A percentile compares a stretch with the other conserved stretches of the same genome.
Evolutionary conservation across 2,113 vertebrate genomes (phyloP).

Genomic region (Holacanthus passer): DNA sequence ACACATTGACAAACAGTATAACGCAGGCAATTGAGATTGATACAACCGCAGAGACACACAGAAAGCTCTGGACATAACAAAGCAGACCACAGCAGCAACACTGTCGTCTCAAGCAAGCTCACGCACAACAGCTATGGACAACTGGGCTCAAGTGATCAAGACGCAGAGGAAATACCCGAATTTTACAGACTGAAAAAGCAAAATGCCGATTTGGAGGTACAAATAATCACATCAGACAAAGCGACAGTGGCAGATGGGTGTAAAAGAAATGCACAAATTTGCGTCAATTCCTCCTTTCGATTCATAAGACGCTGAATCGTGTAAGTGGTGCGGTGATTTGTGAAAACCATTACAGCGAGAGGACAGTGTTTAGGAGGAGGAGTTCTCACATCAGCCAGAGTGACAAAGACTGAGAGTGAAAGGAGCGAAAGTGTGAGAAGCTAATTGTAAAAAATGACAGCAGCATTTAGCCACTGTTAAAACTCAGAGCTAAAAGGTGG

Average conservation of each 20-base stretch:
- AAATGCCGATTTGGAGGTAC: neutral
- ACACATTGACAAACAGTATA: conserved; percentile 67
- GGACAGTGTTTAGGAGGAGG: conserved; percentile 20
- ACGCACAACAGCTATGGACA: neutral
- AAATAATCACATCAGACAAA: conserved; percentile 13
- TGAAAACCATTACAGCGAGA: conserved; percentile 44
- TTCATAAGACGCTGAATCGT: neutral
- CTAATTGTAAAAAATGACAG: conserved; percentile 65
- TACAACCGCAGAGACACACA: conserved; percentile 51
- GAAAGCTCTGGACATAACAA: conserved; percentile 37
- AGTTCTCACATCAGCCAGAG: conserved; percentile 58
- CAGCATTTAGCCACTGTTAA: conserved; percentile 63
- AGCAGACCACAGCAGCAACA: conserved; percentile 29
- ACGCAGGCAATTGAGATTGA: conserved; percentile 71
- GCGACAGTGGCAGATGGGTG: conserved; percentile 26
- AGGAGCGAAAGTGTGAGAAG: conserved; percentile 40
- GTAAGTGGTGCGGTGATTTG: conserved; percentile 15
- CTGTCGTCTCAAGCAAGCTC: conserved; percentile 8
- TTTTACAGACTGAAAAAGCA: neutral
- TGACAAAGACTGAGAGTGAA: conserved; percentile 48
- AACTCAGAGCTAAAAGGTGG: conserved; percentile 25
- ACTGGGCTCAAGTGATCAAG: neutral
- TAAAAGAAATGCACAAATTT: conserved; percentile 40
- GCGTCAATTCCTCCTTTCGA: conserved; percentile 17
- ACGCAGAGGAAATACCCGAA: conserved; percentile 13